Evolutionary conservation across 1,140 invertebrate species (phyloP).

Genomic region (Triops longicaudatus): DNA sequence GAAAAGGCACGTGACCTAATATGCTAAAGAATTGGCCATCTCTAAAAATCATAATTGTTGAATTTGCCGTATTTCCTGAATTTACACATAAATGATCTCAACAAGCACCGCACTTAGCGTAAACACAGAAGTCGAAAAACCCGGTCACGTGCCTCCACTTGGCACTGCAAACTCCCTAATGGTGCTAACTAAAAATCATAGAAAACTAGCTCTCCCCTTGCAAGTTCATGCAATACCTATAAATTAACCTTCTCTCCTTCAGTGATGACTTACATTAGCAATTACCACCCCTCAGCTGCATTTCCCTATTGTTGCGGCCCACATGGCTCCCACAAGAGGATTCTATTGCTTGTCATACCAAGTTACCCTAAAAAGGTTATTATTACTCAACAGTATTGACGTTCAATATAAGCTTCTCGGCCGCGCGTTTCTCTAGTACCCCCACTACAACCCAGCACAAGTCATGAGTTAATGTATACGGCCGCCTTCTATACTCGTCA

Average conservation of each 20-base stretch:
- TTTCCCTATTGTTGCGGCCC: neutral
- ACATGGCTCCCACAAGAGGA: neutral
- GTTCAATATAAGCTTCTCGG: neutral
- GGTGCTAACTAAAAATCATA: neutral
- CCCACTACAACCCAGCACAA: neutral
- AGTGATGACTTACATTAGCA: slow-evolving; percentile 12
- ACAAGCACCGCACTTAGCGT: neutral
- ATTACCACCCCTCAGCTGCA: slow-evolving; percentile 1
- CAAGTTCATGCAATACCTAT: slow-evolving; percentile 1
- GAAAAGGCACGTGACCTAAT: neutral
- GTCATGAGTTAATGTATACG: neutral
- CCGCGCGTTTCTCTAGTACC: neutral
- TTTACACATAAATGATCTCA: neutral
- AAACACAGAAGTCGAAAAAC: neutral
- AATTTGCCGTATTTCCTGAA: neutral
- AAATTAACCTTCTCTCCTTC: neutral
- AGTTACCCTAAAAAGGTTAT: slow-evolving; percentile 8
- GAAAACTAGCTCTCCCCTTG: neutral
- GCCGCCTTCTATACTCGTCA: neutral
- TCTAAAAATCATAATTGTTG: neutral
- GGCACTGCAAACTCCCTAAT: neutral
- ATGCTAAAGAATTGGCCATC: neutral
- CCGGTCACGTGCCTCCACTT: neutral
- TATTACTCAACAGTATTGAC: neutral
- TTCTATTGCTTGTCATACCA: neutral